Evolutionary conservation across 2,797 vertebrate genomes (phyloP).

Genomic region (Capromys pilorides): DNA sequence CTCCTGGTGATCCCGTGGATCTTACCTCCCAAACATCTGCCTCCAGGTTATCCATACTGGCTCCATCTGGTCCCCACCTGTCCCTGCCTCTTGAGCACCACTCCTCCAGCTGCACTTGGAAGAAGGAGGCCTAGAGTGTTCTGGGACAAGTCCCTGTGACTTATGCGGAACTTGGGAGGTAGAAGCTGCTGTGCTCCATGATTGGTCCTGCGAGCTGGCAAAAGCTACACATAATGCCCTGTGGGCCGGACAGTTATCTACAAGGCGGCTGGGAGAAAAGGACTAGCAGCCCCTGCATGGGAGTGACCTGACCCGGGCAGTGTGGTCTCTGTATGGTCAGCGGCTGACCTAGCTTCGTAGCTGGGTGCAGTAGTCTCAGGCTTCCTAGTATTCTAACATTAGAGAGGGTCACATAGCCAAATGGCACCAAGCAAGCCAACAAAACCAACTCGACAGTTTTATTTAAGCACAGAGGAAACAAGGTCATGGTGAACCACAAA

Average conservation of each 20-base stretch:
- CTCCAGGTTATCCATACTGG: neutral
- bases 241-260: neutral
- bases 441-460: conserved; percentile 22
- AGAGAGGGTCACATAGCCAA: neutral
- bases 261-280: neutral
- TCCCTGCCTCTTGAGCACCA: neutral
- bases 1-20: neutral
- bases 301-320: neutral
- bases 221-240: neutral
- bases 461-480: conserved; percentile 11
- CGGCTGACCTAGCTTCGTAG: neutral
- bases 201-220: conserved; percentile 1
- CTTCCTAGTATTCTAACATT: neutral
- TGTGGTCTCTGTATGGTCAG: neutral
- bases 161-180: neutral
- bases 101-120: neutral
- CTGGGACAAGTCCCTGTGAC: neutral
- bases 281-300: neutral
- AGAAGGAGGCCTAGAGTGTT: neutral
- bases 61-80: neutral
- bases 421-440: neutral
- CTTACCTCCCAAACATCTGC: neutral
- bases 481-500: conserved; percentile 24
- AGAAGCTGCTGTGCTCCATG: neutral
- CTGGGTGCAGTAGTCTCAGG: neutral